Base-by-base conservation (phyloP, 2,888 invertebrate genomes). In the Apotomis capreana region DNA sequence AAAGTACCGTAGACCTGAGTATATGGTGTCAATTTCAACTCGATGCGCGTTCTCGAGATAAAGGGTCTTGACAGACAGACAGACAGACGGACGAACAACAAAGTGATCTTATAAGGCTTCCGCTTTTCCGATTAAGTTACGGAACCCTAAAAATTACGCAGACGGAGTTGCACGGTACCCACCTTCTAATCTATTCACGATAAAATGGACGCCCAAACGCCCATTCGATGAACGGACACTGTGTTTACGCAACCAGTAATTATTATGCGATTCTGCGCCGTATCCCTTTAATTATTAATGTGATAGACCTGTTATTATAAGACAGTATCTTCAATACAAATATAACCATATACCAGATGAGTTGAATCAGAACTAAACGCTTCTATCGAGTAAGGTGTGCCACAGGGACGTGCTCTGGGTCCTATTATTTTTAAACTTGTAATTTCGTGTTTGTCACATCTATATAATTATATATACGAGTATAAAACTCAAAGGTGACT, bases 201-300 rank as follows among this genome's bases (percentile, higher is more conserved):
- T 26, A 46, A 60, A 36, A 54, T 26, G 3, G 52, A 44, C 52
- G 13, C 61, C 68, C 10, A 13, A 40, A 44, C 52, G 13, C 61
- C 68, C 10, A 13, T 6, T 55, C 55, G 13, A 54, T 61, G 46
- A 5, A 68, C 44, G 13, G 68, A n/a, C 54, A 9, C 54, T 9
- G 13, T 46, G 57, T n/a, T 44, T 51, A 61, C 10, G 36, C 61
- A 54, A 61, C 61, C 13, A 8, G 10, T 13, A 69, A 61, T 69
- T 61, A 69, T 26, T 2, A 49, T 10, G 49, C 10, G 36, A 0
- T 13, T 3, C 15, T 26, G n/a, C 3, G 44, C 15, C 1, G 4
- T 12, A 52, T 55, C 10, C 5, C 36, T 3, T 69, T 54, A 44
- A 69, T 61, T 69, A 60, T 46, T 6, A 0, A 60, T 68, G 40